Evolutionary conservation across 2,113 vertebrate species (phyloP).

Genomic region (Chinchilla lanigera): DNA sequence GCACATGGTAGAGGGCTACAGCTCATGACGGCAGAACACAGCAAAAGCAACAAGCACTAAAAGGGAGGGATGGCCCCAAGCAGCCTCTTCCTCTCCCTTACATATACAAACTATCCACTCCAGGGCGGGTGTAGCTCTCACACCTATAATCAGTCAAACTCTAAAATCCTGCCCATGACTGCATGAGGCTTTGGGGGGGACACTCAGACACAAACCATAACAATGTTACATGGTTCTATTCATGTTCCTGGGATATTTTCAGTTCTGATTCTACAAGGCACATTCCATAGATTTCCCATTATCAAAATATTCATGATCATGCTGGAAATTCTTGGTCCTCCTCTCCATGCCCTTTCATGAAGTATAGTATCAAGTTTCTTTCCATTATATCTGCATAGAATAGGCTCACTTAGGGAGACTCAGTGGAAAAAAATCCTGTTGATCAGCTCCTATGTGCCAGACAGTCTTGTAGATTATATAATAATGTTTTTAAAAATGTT

Average conservation of each 20-base stretch:
- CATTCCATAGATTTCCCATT: not conserved
- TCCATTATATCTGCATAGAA: conserved; percentile 11
- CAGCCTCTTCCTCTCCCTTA: too few relatives aligned
- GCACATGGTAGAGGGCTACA: too few relatives aligned
- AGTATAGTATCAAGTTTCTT: not conserved
- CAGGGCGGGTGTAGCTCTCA: too few relatives aligned
- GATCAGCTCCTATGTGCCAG: not conserved
- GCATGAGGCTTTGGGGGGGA: too few relatives aligned
- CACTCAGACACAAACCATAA: too few relatives aligned
- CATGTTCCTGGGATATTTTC: not conserved
- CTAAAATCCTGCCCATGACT: too few relatives aligned
- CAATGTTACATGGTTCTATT: not conserved
- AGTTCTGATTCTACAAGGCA: not conserved
- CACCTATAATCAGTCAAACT: too few relatives aligned
- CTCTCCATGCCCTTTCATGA: not conserved
- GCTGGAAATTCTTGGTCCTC: not conserved
- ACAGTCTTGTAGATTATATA: not conserved
- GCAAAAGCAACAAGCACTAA: too few relatives aligned
- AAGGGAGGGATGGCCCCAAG: too few relatives aligned
- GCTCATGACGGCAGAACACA: too few relatives aligned
- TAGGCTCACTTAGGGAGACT: not conserved
- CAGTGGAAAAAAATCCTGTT: not conserved
- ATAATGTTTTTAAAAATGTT: not conserved
- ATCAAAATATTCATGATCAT: not conserved
- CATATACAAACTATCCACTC: too few relatives aligned